Evolutionary conservation across 2,113 vertebrate genomes (phyloP).

Genomic region (Ailuropoda melanoleuca): DNA sequence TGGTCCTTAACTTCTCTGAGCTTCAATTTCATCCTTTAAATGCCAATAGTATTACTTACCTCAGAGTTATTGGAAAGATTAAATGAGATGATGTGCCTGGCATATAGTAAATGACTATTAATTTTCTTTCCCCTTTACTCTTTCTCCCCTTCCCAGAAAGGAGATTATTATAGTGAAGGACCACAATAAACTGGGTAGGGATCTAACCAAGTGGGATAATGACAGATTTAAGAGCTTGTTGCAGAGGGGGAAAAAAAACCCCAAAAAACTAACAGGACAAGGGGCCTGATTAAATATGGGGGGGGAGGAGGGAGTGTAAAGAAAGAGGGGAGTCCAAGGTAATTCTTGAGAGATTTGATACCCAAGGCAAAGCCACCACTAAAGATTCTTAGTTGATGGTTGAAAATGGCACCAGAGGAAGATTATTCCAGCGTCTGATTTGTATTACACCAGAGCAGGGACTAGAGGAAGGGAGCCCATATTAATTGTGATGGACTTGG

Average conservation of each 20-base stretch:
- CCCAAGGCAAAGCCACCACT: neutral
- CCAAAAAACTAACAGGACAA: neutral
- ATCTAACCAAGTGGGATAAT: neutral
- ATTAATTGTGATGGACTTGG: neutral
- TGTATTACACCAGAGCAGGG: neutral
- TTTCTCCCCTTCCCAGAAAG: neutral
- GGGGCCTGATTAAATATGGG: neutral
- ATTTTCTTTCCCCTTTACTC: neutral
- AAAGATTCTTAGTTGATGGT: neutral
- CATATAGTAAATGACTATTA: neutral
- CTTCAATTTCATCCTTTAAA: neutral
- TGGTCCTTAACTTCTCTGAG: neutral
- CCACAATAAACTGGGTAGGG: constrained; percentile 5
- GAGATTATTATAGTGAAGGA: neutral
- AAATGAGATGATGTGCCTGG: neutral
- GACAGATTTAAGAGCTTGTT: neutral
- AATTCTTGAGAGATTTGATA: constrained; percentile 5
- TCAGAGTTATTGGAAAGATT: neutral
- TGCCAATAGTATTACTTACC: neutral
- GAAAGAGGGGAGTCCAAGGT: neutral
- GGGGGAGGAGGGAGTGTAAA: neutral
- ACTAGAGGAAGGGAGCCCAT: neutral
- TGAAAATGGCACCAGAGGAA: constrained; percentile 16
- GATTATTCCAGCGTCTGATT: neutral
- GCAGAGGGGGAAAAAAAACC: no score